phyloP scores from a whole-genome alignment of 1,140 invertebrate genomes.

The Thereuonema tuberculata region DNA sequence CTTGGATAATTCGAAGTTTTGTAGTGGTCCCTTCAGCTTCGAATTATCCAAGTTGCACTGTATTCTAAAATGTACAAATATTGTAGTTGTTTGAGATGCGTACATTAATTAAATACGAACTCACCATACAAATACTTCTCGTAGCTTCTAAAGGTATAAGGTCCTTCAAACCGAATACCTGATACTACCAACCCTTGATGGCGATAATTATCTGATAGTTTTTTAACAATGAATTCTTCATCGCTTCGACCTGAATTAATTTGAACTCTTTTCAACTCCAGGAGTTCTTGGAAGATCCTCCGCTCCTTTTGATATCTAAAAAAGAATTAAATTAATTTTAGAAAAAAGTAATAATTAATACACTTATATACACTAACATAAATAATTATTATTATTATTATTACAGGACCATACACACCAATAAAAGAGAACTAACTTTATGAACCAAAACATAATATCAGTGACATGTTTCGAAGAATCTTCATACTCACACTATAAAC shows the following conservation, averaged over 20 bases:
- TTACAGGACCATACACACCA: background rate
- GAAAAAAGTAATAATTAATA: background rate
- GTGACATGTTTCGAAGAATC: too few relatives aligned
- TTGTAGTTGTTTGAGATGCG: too few relatives aligned
- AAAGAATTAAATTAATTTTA: too few relatives aligned
- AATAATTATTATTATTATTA: background rate
- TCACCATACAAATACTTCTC: constrained; percentile 79
- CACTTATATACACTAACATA: background rate
- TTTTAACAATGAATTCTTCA: constrained; percentile 75
- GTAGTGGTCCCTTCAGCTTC: too few relatives aligned
- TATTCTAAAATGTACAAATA: too few relatives aligned
- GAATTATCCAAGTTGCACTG: too few relatives aligned
- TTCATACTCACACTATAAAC: too few relatives aligned
- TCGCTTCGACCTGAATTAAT: constrained; percentile 77
- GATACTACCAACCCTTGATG: constrained; percentile 56
- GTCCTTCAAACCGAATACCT: constrained; percentile 51
- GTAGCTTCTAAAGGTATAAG: constrained; percentile 67
- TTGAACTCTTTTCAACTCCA: constrained; percentile 82
- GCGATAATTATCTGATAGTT: constrained; percentile 62
- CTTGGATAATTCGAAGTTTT: too few relatives aligned
- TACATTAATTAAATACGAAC: too few relatives aligned
- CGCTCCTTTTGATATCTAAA: constrained; percentile 72
- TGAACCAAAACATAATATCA: too few relatives aligned
- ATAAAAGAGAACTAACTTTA: too few relatives aligned
- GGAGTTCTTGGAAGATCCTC: constrained; percentile 83